These are phyloP conservation scores for Sibirionetta formosa DNA, from an alignment of 2,797 vertebrate genomes.

Conservation along the genomic window DNA sequence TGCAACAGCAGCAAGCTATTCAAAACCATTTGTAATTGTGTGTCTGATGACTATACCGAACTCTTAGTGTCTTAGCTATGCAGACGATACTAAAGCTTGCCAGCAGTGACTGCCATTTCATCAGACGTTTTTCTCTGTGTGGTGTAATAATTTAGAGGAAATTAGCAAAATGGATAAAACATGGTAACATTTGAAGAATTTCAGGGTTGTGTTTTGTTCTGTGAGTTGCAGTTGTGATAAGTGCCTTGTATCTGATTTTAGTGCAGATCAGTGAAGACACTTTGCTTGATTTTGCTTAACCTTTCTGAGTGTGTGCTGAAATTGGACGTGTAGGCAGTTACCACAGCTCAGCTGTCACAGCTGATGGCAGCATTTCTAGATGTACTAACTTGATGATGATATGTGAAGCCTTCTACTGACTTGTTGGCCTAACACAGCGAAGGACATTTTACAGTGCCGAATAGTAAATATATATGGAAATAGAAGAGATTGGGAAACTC, in stretches of 20 bases:
- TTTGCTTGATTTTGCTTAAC: background rate
- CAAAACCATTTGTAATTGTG: background rate
- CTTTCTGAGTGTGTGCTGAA: rapidly evolving
- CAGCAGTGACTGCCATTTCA: background rate
- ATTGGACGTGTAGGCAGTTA: background rate
- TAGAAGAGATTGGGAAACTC: background rate
- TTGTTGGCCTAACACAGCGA: background rate
- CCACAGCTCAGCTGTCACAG: background rate
- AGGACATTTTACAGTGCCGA: background rate
- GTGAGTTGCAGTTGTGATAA: background rate
- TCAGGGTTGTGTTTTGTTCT: background rate
- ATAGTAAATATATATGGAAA: background rate
- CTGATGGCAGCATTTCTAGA: background rate
- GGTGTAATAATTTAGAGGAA: background rate
- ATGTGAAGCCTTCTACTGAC: background rate
- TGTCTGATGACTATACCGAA: background rate
- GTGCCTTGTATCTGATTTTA: background rate
- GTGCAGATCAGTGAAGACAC: background rate
- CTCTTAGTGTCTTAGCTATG: background rate
- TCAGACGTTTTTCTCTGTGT: background rate
- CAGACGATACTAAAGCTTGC: background rate
- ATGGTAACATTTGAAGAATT: background rate
- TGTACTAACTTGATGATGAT: background rate
- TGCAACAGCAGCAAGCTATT: background rate
- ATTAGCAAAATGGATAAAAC: background rate